phyloP scores from a whole-genome alignment of 1,140 invertebrate species.

The Rhopalosiphum maidis region DNA sequence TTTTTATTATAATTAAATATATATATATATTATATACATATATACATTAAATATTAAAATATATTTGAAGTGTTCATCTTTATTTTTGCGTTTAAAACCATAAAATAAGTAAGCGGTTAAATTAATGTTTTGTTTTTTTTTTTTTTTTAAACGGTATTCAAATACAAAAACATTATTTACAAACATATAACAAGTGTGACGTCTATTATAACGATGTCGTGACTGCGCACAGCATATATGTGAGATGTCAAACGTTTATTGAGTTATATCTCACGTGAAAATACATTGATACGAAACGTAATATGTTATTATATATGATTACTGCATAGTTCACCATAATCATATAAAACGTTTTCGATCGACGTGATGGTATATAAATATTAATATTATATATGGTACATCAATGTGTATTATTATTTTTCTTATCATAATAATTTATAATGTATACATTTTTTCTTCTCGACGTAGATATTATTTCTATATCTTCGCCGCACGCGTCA shows the following conservation, averaged over 20 bases:
- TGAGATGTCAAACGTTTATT: background rate
- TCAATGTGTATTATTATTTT: background rate
- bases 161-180: too few species aligned
- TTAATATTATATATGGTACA: background rate
- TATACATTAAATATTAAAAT: too few species aligned
- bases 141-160: too few species aligned
- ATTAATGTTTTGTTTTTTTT: too few species aligned
- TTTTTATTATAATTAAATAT: background rate
- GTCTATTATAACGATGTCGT: too few species aligned
- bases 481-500: background rate
- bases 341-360: background rate
- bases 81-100: too few species aligned
- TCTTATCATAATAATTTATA: background rate
- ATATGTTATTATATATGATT: too few species aligned
- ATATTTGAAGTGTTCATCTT: too few species aligned
- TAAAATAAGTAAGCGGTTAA: too few species aligned
- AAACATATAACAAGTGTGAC: too few species aligned
- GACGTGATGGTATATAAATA: background rate
- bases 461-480: background rate
- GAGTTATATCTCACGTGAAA: background rate
- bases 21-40: too few species aligned
- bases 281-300: background rate
- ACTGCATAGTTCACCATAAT: background rate
- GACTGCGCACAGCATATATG: too few species aligned
- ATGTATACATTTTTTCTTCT: background rate